phyloP scores from a whole-genome alignment of 1,140 invertebrate genomes.

The Agraylea sexmaculata region DNA sequence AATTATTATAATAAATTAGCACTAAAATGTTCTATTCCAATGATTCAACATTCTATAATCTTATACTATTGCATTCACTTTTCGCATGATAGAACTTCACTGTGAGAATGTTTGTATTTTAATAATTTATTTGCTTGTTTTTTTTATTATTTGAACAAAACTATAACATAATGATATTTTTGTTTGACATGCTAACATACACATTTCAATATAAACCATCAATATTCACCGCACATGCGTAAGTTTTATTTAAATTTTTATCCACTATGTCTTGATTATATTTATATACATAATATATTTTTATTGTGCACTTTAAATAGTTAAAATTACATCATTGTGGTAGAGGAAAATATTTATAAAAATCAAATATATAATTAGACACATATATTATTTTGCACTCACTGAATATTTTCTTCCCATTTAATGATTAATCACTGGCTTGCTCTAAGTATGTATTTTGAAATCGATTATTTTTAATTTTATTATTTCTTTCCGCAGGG shows the following conservation, averaged over 20 bases:
- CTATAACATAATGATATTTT: conserved; percentile 21
- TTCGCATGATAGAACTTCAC: too few species aligned
- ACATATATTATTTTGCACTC: conserved; percentile 4
- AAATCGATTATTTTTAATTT: too few species aligned
- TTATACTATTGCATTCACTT: too few species aligned
- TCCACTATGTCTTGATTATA: conserved; percentile 1
- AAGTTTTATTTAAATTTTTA: conserved; percentile 18
- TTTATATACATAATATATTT: too few species aligned
- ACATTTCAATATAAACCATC: conserved; percentile 20
- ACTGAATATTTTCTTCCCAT: conserved; percentile 6
- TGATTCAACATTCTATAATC: too few species aligned
- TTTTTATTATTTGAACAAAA: conserved; percentile 17
- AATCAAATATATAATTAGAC: background rate
- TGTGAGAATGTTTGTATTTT: too few species aligned
- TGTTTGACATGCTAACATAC: conserved; percentile 23
- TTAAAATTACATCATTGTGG: too few species aligned
- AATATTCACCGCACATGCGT: conserved; percentile 19
- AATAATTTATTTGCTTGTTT: conserved; percentile 10
- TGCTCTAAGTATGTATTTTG: too few species aligned
- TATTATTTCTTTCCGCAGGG: conserved; percentile 37
- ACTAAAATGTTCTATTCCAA: too few species aligned
- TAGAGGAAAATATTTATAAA: too few species aligned
- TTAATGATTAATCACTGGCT: background rate
- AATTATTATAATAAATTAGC: too few species aligned
- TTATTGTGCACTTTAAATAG: conserved; percentile 2